Conservation (phyloP, 2,113 vertebrate species). For the Chloroceryle aenea region DNA sequence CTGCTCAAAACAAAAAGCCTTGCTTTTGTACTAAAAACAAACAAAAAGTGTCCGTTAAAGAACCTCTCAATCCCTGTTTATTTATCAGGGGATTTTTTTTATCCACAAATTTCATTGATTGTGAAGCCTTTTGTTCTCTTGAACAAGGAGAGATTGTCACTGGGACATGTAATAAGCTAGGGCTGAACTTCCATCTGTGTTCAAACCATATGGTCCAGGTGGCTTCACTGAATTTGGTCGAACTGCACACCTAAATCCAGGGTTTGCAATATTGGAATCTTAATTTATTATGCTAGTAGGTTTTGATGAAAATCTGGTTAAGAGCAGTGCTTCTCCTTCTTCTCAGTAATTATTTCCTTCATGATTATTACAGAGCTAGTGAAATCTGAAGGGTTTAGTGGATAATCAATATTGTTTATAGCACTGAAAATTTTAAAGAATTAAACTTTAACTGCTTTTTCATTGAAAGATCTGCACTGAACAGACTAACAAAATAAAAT, state of each 20-base stretch:
- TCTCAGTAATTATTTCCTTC: constrained; percentile 57
- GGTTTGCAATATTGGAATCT: constrained; percentile 10
- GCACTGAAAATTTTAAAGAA: constrained; percentile 67
- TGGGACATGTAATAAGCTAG: background rate
- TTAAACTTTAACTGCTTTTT: constrained; percentile 68
- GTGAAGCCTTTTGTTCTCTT: background rate
- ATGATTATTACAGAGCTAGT: constrained; percentile 50
- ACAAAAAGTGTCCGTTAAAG: background rate
- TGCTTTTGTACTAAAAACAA: background rate
- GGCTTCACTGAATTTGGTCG: constrained; percentile 2
- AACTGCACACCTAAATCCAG: constrained; percentile 15
- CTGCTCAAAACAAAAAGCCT: background rate
- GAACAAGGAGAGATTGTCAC: background rate
- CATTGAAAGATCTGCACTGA: constrained; percentile 37
- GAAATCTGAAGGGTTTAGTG: constrained; percentile 68
- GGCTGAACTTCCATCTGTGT: constrained; percentile 25
- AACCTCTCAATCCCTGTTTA: background rate
- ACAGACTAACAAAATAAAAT: constrained; percentile 70
- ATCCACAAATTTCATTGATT: background rate
- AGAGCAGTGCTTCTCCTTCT: constrained; percentile 5
- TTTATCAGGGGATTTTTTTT: background rate
- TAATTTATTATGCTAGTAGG: constrained; percentile 12
- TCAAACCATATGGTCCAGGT: constrained; percentile 21
- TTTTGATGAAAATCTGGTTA: constrained; percentile 42
- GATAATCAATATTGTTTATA: constrained; percentile 71